These are phyloP conservation scores for Clarias fuscus DNA, from an alignment of 2,797 vertebrate species.

Conservation along the genomic window DNA sequence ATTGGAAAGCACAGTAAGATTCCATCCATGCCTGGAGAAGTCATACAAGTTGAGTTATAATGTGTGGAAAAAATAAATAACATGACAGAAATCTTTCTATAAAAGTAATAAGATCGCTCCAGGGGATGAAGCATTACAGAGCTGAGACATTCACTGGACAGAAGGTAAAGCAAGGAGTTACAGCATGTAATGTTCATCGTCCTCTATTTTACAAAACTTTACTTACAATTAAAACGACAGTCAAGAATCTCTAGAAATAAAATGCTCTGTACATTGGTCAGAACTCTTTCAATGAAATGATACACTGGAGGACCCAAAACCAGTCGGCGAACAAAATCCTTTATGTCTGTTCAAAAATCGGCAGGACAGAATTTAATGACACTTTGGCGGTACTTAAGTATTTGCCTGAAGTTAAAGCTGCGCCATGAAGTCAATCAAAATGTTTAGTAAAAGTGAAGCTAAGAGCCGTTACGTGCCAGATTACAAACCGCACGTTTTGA, in stretches of 20 bases:
- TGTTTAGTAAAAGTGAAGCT: too few species aligned
- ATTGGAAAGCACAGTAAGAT: constrained; percentile 98
- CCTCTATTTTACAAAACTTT: neutral
- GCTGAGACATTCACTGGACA: neutral
- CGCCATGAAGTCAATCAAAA: too few species aligned
- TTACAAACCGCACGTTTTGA: too few species aligned
- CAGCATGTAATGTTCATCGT: neutral
- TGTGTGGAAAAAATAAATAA: neutral
- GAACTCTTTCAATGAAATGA: too few species aligned
- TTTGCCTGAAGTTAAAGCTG: too few species aligned
- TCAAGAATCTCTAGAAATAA: neutral
- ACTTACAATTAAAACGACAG: neutral
- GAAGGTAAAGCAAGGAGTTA: neutral
- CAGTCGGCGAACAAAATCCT: too few species aligned
- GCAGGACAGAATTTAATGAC: too few species aligned
- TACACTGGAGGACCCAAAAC: too few species aligned
- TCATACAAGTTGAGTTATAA: neutral
- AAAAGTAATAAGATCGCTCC: neutral
- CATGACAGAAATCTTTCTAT: neutral
- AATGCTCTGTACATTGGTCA: too few species aligned
- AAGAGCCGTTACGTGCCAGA: too few species aligned
- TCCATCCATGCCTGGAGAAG: constrained; percentile 93
- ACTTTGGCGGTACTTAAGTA: too few species aligned
- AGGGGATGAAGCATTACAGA: neutral
- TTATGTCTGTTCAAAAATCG: too few species aligned